Base-by-base conservation (phyloP, 2,888 invertebrate species). In the Noctua comes region DNA sequence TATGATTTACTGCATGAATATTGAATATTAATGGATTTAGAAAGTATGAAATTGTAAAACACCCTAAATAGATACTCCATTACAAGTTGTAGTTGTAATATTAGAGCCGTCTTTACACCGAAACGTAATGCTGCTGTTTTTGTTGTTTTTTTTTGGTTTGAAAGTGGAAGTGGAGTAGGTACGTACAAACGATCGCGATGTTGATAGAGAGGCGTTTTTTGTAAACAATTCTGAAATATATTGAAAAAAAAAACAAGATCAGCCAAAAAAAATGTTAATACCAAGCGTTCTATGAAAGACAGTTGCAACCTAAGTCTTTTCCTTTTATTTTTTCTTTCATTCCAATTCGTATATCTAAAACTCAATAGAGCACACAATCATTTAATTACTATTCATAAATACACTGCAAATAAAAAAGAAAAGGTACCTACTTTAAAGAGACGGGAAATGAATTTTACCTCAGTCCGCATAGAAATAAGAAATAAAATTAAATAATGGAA, bases 1-100 rank as follows among this genome's bases (percentile, higher is more conserved):
- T 72, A 68, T 80, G 75, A 78, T 71, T 46, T 72, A 78, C 46
- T 73, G 51, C 73, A 36, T 43, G 57, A 74, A 70, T 59, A 66
- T 27, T 76, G 74, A 77, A 78, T 72, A 79, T 73, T 27, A 83
- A 62, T 75, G 54, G 31, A 46, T 48, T 54, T 77, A 74, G 80
- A 85, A 85, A 85, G 70, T 70, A 48, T 73, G 8, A 64, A 54
- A 13, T 27, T 7, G 57, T 31, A 48, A 54, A 68, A 69, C n/a
- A 31, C 0, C 16, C 43, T 68, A 31, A 16, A 77, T 78, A 16
- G 13, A 21, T 46, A 54, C 13, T 3, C 11, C 16, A 18, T 18
- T 62, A 31, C n/a, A 79, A 31, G 5, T 54, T 72, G 5, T 62
- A 31, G 59, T 31, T 62, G 62, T 62, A 24, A n/a, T 36, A 43